Percentiles rank a stretch among this genome's conserved stretches.
Conservation (phyloP, 2,888 invertebrate genomes). For the Andrena praecox region DNA sequence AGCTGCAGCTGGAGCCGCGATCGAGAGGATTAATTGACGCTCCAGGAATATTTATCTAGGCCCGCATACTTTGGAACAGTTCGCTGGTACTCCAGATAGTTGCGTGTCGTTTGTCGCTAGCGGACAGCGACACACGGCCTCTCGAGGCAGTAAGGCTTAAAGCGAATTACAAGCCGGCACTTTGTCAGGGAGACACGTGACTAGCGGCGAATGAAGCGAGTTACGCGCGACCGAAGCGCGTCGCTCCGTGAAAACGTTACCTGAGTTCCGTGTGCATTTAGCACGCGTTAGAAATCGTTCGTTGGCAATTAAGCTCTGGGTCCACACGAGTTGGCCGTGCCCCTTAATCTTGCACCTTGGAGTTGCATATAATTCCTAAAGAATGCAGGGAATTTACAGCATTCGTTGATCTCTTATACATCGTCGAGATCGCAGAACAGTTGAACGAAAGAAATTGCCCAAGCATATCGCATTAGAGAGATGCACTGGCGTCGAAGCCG, state of each 20-base stretch:
- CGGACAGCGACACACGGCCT: conserved; percentile 40
- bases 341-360: not conserved
- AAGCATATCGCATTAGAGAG: not conserved
- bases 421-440: too few relatives aligned
- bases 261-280: conserved; percentile 48
- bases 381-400: too few relatives aligned
- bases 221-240: conserved; percentile 77
- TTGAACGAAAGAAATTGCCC: not conserved
- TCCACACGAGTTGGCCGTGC: not conserved
- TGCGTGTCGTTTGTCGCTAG: conserved; percentile 5
- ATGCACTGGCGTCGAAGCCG: conserved; percentile 14
- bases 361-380: too few relatives aligned
- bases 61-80: conserved; percentile 9
- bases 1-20: not conserved
- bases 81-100: conserved; percentile 27
- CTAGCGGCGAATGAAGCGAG: conserved; percentile 79
- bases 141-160: conserved; percentile 28
- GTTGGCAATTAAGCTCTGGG: conserved; percentile 17
- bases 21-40: not conserved
- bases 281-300: conserved; percentile 48
- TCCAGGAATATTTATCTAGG: not conserved
- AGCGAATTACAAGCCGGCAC: conserved; percentile 51
- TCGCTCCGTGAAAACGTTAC: conserved; percentile 76
- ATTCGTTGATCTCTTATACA: too few relatives aligned
- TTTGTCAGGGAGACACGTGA: conserved; percentile 75